Percentiles rank a stretch among this genome's conserved stretches.
These are phyloP conservation scores for Mystacides longicornis DNA, from an alignment of 2,888 invertebrate genomes.

Conservation along the genomic window DNA sequence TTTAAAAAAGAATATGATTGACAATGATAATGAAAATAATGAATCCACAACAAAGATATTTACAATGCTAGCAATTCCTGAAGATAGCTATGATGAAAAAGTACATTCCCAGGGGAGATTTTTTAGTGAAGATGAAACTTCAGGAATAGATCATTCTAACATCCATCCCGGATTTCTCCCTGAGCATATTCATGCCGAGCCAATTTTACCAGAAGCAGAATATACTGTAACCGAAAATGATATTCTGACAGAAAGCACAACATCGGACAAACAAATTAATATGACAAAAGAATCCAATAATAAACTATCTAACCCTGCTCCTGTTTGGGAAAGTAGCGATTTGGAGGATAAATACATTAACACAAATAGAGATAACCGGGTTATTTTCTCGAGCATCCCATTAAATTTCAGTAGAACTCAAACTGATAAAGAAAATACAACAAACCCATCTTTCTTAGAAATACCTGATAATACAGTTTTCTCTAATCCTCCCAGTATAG, in stretches of 20 bases:
- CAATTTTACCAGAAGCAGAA: conserved; percentile 23
- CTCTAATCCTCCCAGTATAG: background rate
- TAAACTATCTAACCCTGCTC: conserved; percentile 32
- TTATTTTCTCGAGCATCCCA: conserved; percentile 17
- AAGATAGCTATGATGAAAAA: conserved; percentile 17
- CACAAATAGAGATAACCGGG: conserved; percentile 10
- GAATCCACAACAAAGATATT: conserved; percentile 1
- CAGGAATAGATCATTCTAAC: conserved; percentile 1
- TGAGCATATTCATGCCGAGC: conserved; percentile 9
- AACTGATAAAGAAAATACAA: conserved; percentile 5
- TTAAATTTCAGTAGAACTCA: conserved; percentile 7
- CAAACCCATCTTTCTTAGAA: conserved; percentile 14
- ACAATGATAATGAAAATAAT: conserved; percentile 23
- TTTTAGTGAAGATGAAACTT: conserved; percentile 19
- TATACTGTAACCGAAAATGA: conserved; percentile 19
- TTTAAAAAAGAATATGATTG: conserved; percentile 18
- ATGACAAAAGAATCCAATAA: background rate
- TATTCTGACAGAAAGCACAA: background rate
- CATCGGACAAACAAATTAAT: background rate
- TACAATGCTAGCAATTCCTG: conserved; percentile 11
- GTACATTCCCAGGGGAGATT: conserved; percentile 17
- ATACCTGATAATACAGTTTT: conserved; percentile 21
- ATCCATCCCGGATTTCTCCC: background rate
- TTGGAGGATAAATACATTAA: conserved; percentile 11
- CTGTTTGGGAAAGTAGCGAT: conserved; percentile 37